phyloP scores from a whole-genome alignment of 2,888 invertebrate species.

The Thelaira solivaga region DNA sequence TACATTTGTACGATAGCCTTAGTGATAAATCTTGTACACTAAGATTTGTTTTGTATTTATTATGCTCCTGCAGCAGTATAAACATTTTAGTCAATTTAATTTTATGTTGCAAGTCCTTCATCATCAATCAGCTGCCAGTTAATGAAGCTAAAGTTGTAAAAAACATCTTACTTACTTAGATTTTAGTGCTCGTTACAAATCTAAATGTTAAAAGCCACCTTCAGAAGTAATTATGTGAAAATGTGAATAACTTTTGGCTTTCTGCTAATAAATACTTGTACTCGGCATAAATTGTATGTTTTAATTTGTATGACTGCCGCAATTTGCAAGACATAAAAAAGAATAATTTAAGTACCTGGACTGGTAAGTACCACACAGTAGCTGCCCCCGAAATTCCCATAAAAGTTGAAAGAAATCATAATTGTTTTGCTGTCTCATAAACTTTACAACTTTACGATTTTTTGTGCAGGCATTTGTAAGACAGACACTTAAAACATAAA shows the following conservation, averaged over 20 bases:
- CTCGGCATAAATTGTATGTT: slow-evolving; percentile 31
- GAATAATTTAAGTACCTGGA: background rate
- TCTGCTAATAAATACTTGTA: background rate
- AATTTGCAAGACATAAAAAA: background rate
- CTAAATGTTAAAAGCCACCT: background rate
- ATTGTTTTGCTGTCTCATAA: slow-evolving; percentile 56
- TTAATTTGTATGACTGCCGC: slow-evolving; percentile 34
- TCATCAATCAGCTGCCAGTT: slow-evolving; percentile 49
- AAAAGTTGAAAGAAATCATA: slow-evolving; percentile 41
- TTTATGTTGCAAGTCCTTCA: background rate
- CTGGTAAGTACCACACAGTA: slow-evolving; percentile 45
- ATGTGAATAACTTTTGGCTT: background rate
- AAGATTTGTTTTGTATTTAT: no score
- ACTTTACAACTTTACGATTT: slow-evolving; percentile 35
- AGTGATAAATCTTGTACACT: no score
- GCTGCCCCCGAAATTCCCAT: slow-evolving; percentile 40
- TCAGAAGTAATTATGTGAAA: background rate
- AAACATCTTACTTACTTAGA: background rate
- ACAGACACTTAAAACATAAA: background rate
- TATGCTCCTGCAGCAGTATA: background rate
- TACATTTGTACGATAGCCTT: no score
- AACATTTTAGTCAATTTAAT: background rate
- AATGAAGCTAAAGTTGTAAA: slow-evolving; percentile 46
- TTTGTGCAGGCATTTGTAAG: background rate
- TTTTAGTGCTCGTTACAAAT: background rate